These are phyloP conservation scores for Drosophila arizonae DNA, from an alignment of 1,140 invertebrate species.

Conservation along the genomic window DNA sequence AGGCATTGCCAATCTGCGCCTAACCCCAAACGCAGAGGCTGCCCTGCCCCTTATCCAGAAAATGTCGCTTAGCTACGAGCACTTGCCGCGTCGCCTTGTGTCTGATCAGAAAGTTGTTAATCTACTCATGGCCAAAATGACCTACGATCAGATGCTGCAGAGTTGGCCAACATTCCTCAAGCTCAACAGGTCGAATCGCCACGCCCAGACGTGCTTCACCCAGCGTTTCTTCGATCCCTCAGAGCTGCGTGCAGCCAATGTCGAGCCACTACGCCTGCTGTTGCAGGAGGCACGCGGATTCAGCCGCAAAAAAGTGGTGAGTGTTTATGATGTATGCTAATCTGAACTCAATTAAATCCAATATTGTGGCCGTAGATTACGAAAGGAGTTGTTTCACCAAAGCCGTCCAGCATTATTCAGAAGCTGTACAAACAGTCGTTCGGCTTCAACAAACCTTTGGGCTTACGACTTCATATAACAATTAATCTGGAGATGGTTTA, in stretches of 20 bases:
- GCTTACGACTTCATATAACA: conserved; percentile 66
- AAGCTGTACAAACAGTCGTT: conserved; percentile 62
- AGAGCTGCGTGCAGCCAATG: conserved; percentile 47
- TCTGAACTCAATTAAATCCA: not conserved
- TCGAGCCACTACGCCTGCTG: conserved; percentile 61
- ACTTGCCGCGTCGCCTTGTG: conserved; percentile 59
- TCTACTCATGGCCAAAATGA: conserved; percentile 56
- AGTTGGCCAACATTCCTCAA: conserved; percentile 44
- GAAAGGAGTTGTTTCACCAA: not conserved
- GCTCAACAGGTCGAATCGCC: not conserved
- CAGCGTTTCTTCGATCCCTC: conserved; percentile 43
- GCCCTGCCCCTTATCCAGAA: conserved; percentile 54
- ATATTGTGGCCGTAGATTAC: conserved; percentile 1
- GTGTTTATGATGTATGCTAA: not conserved
- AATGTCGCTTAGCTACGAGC: conserved; percentile 44
- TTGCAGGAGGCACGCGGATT: conserved; percentile 37
- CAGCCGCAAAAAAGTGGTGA: conserved; percentile 28
- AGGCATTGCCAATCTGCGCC: conserved; percentile 52
- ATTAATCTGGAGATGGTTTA: conserved; percentile 68
- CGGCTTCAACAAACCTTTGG: conserved; percentile 57
- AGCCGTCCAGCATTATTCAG: conserved; percentile 35
- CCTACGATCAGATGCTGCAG: conserved; percentile 58
- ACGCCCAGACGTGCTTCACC: not conserved
- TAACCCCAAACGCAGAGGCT: not conserved
- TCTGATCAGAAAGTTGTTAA: conserved; percentile 25